Base-by-base conservation (phyloP, 2,888 invertebrate species). In the Pseudococcus longispinus region DNA sequence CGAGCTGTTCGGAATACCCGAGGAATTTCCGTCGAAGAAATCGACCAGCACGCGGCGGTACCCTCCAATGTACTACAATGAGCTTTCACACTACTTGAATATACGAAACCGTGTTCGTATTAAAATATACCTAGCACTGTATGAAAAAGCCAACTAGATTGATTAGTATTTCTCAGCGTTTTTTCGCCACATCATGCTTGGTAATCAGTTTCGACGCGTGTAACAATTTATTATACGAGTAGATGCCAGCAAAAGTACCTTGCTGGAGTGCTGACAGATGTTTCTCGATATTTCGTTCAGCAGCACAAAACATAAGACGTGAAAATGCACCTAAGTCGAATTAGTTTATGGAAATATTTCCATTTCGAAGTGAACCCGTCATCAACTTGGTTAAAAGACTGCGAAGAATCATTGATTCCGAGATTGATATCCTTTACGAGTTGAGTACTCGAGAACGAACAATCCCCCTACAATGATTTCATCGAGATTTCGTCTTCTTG, bases 201-300 rank as follows among this genome's bases (percentile, higher is more conserved):
- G 60, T 60, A 60, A 60, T 60, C 60, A 60, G 20, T 60, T 60
- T 60, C 60, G 60, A 60, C 60, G 60, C 60, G 60, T 60, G 60
- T 60, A 60, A 60, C 60, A 23, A 60, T 60, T 60, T 60, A 60
- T 60, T 60, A 60, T n/a, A 23, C 60, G 3, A 5, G 5, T 6
- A 15, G 20, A 60, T 60, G 23, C 15, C 15, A 6, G 60, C 20
- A 60, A 60, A 60, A 60, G 15, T 60, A 60, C 60, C 60, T 60
- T 60, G 37, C 37, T 37, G 37, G 9, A 37, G 37, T 4, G 37
- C 60, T 60, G 60, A 60, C 60, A 60, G 60, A n/a, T 60, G 60
- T 60, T 60, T 60, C 60, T n/a, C 20, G 20, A 11, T 60, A 60
- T 60, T 60, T 60, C 60, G 20, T 60, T 60, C 15, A 20, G 20